Evolutionary conservation across 1,140 invertebrate genomes (phyloP).

Genomic region (Hormaphis cornu): DNA sequence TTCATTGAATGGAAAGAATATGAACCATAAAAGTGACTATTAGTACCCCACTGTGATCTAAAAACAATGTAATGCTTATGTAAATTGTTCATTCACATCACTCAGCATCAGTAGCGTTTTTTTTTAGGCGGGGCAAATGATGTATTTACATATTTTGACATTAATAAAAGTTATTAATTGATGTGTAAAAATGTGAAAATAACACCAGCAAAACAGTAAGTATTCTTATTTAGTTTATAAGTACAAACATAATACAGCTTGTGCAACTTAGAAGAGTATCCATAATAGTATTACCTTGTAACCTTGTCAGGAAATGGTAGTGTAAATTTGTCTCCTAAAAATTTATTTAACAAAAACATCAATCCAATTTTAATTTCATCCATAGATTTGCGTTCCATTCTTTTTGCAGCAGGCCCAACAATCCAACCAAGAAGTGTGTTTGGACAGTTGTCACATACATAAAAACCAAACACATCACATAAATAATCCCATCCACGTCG

Average conservation of each 20-base stretch:
- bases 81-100: too few species aligned
- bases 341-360: conserved; percentile 45
- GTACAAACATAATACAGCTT: neutral
- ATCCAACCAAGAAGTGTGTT: conserved; percentile 58
- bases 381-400: conserved; percentile 47
- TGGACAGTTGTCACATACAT: conserved; percentile 54
- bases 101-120: too few species aligned
- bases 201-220: too few species aligned
- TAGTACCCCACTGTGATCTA: conserved; percentile 58
- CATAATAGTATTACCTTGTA: conserved; percentile 33
- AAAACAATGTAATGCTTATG: too few species aligned
- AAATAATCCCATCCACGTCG: conserved; percentile 45
- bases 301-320: conserved; percentile 37
- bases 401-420: conserved; percentile 47
- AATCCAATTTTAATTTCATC: conserved; percentile 45
- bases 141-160: too few species aligned
- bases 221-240: too few species aligned
- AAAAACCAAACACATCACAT: conserved; percentile 55
- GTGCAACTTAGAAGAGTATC: too few species aligned
- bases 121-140: too few species aligned
- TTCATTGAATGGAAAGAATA: conserved; percentile 58
- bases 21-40: conserved; percentile 57
- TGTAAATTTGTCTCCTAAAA: conserved; percentile 37
- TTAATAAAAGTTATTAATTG: too few species aligned
- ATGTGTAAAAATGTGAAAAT: too few species aligned